These are phyloP conservation scores for Agrochola litura DNA, from an alignment of 2,888 invertebrate genomes.

Conservation along the genomic window DNA sequence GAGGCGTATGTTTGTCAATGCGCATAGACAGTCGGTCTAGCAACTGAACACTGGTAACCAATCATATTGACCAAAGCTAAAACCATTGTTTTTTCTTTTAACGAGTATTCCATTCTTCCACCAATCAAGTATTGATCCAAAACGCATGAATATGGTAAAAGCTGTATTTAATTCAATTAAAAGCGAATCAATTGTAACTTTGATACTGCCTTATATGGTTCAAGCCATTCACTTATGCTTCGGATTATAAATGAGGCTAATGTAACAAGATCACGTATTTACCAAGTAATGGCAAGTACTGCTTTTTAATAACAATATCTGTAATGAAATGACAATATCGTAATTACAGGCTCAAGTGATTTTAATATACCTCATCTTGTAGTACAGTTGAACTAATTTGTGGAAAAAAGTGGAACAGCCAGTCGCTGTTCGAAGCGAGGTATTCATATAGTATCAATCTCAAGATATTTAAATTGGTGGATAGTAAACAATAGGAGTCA, in stretches of 20 bases:
- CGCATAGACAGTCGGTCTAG: not conserved
- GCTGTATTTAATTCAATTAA: not conserved
- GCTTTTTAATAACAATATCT: not conserved
- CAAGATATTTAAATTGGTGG: not conserved
- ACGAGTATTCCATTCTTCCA: not conserved
- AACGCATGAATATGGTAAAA: not conserved
- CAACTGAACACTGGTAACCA: not conserved
- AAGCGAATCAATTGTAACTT: conserved; percentile 8
- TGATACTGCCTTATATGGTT: conserved; percentile 5
- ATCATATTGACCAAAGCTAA: not conserved
- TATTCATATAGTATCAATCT: not conserved
- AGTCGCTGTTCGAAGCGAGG: not conserved
- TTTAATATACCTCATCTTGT: not conserved
- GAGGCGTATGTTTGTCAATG: not conserved
- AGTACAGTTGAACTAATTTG: not conserved
- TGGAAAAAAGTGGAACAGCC: not conserved
- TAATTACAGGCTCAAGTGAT: conserved; percentile 3
- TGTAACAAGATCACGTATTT: not conserved
- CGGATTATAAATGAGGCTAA: conserved; percentile 27
- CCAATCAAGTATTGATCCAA: not conserved
- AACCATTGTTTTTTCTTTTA: not conserved
- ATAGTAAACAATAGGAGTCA: not conserved
- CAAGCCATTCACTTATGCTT: not conserved
- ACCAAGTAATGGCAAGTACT: not conserved
- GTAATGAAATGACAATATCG: conserved; percentile 11